Conservation (phyloP, 2,113 vertebrate species). For the Sander vitreus region DNA sequence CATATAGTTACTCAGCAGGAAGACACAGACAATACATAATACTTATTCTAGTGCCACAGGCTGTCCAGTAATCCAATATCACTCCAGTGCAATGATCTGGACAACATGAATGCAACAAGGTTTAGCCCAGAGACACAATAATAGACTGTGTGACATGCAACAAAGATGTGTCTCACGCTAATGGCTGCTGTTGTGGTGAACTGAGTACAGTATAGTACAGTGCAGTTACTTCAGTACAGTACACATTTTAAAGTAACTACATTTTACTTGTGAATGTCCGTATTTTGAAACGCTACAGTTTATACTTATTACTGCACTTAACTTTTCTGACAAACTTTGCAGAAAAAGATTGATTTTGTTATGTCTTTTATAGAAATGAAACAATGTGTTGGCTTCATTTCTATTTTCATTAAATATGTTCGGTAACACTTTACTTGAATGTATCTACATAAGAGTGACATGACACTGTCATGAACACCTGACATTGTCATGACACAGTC, state of each 20-base stretch:
- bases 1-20: conserved; percentile 63
- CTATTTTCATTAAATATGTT: background rate
- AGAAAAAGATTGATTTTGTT: background rate
- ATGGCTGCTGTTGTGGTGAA: conserved; percentile 8
- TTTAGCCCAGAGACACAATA: conserved; percentile 33
- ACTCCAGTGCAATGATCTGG: background rate
- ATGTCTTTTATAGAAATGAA: background rate
- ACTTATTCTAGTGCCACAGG: conserved; percentile 37
- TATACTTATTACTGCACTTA: no score
- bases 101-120: conserved; percentile 5
- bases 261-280: background rate
- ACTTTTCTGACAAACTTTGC: background rate
- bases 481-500: no score
- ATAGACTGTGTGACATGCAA: conserved; percentile 41
- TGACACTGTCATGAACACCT: no score
- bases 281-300: background rate
- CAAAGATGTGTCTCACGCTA: background rate
- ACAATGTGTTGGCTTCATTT: background rate
- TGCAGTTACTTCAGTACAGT: no score
- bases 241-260: background rate
- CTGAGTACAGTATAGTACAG: background rate
- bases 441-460: no score
- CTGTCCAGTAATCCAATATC: conserved; percentile 31
- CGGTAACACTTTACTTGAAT: no score
- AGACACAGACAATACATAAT: conserved; percentile 53